phyloP scores from a whole-genome alignment of 2,113 vertebrate genomes.

The Sarotherodon lohbergeri region DNA sequence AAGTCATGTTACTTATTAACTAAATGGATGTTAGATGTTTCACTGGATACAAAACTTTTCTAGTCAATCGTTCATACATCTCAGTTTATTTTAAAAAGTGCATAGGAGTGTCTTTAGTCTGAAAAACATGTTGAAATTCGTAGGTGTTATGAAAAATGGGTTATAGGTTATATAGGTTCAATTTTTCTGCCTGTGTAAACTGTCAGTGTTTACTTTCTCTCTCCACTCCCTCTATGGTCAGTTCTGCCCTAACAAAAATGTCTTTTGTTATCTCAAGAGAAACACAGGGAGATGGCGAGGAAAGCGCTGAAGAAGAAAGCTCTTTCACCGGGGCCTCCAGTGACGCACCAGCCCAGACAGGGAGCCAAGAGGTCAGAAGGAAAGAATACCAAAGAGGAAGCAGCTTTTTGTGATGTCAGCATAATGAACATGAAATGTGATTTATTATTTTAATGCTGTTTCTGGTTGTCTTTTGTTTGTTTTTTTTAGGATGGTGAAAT shows the following conservation, averaged over 20 bases:
- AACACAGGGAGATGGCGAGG: conserved; percentile 85
- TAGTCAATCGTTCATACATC: neutral
- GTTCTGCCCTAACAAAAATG: neutral
- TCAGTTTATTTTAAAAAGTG: neutral
- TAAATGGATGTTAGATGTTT: neutral
- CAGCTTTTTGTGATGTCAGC: neutral
- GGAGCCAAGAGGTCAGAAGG: conserved; percentile 80
- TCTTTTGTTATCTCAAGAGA: conserved; percentile 71
- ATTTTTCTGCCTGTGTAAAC: neutral
- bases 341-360: conserved; percentile 67
- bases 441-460: neutral
- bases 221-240: neutral
- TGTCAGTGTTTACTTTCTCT: neutral
- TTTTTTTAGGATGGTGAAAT: conserved; percentile 77
- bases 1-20: neutral
- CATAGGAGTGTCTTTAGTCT: neutral
- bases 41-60: neutral
- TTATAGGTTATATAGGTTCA: neutral
- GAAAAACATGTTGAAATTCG: neutral
- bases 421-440: neutral
- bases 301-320: conserved; percentile 86
- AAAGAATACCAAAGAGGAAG: neutral
- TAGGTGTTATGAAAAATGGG: neutral
- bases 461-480: neutral
- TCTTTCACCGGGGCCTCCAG: conserved; percentile 69